phyloP scores from a whole-genome alignment of 2,113 vertebrate genomes.

The Stomatorhinus ivindoensis region DNA sequence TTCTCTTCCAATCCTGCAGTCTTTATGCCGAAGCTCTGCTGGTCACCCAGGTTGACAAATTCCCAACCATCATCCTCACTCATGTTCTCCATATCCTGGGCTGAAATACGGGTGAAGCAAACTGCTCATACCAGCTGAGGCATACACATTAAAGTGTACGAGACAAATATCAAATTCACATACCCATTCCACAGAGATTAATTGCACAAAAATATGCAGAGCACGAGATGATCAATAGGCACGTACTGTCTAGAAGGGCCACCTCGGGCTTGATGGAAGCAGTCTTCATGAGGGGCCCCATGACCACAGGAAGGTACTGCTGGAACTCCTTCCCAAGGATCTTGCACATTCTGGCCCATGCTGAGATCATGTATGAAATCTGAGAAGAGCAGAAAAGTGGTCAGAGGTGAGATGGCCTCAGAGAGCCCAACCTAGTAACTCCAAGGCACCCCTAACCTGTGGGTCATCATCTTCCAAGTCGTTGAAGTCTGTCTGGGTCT shows the following conservation, averaged over 20 bases:
- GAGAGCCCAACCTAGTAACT: neutral
- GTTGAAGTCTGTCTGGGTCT: slow-evolving; percentile 94
- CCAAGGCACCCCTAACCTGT: slow-evolving; percentile 61
- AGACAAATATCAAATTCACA: neutral
- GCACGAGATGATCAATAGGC: too few species aligned
- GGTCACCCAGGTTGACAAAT: slow-evolving; percentile 95
- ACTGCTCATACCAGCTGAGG: neutral
- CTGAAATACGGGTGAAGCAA: slow-evolving; percentile 44
- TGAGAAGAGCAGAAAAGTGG: slow-evolving; percentile 34
- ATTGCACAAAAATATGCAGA: neutral
- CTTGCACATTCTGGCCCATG: slow-evolving; percentile 98
- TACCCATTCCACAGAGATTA: neutral
- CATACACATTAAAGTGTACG: neutral
- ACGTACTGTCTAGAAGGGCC: slow-evolving; percentile 92
- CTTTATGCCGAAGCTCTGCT: slow-evolving; percentile 98
- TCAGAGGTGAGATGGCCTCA: neutral
- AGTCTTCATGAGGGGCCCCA: slow-evolving; percentile 98
- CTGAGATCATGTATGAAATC: slow-evolving; percentile 99
- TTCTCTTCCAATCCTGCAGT: slow-evolving; percentile 97
- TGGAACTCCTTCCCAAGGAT: slow-evolving; percentile 98
- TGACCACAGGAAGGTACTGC: slow-evolving; percentile 96
- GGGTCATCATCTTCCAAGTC: slow-evolving; percentile 96
- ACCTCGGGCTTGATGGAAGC: slow-evolving; percentile 98
- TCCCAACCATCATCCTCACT: slow-evolving; percentile 98
- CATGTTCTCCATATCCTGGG: slow-evolving; percentile 98